Evolutionary conservation across 1,140 invertebrate genomes (phyloP).

Genomic region (Drosophila navojoa): DNA sequence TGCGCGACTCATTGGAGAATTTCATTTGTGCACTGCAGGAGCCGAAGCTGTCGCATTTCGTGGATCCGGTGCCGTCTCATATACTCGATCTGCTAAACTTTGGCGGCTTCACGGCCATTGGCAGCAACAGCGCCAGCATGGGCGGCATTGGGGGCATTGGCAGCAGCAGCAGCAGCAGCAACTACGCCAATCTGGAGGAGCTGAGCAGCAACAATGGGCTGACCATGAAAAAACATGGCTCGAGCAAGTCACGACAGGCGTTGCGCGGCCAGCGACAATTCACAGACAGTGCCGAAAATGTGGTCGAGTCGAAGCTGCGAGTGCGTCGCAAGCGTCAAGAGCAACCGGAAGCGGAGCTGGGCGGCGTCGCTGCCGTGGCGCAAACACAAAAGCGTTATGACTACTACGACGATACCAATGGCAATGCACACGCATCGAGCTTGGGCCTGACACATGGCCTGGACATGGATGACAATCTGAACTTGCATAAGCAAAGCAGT

Average conservation of each 20-base stretch:
- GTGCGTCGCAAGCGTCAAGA: constrained; percentile 42
- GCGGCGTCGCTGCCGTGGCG: constrained; percentile 56
- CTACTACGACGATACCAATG: constrained; percentile 68
- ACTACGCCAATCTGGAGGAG: constrained; percentile 17
- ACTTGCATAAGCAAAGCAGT: constrained; percentile 70
- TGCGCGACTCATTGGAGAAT: constrained; percentile 87
- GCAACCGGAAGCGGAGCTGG: constrained; percentile 15
- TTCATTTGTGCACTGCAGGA: constrained; percentile 88
- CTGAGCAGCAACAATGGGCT: constrained; percentile 32
- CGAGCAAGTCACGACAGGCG: constrained; percentile 63
- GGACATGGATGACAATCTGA: constrained; percentile 72
- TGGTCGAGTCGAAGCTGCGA: constrained; percentile 59
- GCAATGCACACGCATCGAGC: constrained; percentile 39
- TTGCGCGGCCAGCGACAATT: constrained; percentile 69
- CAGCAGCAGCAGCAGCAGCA: constrained; percentile 30
- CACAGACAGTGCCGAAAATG: constrained; percentile 51
- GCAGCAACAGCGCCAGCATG: constrained; percentile 74
- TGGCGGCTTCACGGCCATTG: constrained; percentile 73
- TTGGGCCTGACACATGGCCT: constrained; percentile 44
- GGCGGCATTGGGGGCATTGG: constrained; percentile 60
- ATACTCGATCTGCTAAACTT: constrained; percentile 72
- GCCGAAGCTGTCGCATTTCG: constrained; percentile 72
- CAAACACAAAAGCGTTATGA: constrained; percentile 72
- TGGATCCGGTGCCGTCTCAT: constrained; percentile 71
- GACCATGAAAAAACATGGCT: constrained; percentile 43